Evolutionary conservation across 2,888 invertebrate species (phyloP).

Genomic region (Yponomeuta evonymella): DNA sequence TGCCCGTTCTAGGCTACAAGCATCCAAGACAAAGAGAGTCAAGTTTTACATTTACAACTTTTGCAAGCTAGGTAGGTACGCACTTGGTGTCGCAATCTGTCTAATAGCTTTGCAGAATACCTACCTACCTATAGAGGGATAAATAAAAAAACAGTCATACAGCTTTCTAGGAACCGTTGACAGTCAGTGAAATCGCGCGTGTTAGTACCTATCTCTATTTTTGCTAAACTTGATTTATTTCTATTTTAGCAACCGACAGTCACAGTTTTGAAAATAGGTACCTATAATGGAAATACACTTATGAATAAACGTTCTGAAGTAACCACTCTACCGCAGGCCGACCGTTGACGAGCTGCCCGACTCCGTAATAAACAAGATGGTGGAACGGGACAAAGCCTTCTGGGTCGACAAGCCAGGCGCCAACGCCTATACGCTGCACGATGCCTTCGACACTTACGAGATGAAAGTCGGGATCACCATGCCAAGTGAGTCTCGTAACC

Average conservation of each 20-base stretch:
- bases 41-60: too few relatives aligned
- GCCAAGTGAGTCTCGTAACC: slow-evolving; percentile 38
- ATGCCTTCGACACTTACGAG: slow-evolving; percentile 60
- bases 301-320: background rate
- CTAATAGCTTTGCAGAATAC: background rate
- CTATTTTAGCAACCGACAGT: too few relatives aligned
- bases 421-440: slow-evolving; percentile 70
- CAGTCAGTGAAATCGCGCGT: background rate
- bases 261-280: too few relatives aligned
- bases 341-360: slow-evolving; percentile 61
- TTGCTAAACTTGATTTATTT: background rate
- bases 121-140: background rate
- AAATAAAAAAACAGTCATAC: background rate
- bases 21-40: too few relatives aligned
- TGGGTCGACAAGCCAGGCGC: slow-evolving; percentile 75
- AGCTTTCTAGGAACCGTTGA: background rate
- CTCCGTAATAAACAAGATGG: slow-evolving; percentile 64
- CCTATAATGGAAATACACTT: too few relatives aligned
- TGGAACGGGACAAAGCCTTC: slow-evolving; percentile 60
- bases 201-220: background rate
- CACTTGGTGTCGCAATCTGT: too few relatives aligned
- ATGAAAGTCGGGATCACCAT: slow-evolving; percentile 45
- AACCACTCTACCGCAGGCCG: slow-evolving; percentile 34
- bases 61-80: too few relatives aligned
- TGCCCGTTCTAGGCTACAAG: too few relatives aligned